A percentile compares a stretch with the other conserved stretches of the same genome.
Evolutionary conservation across 2,113 vertebrate genomes (phyloP).

Genomic region (Willisornis vidua): DNA sequence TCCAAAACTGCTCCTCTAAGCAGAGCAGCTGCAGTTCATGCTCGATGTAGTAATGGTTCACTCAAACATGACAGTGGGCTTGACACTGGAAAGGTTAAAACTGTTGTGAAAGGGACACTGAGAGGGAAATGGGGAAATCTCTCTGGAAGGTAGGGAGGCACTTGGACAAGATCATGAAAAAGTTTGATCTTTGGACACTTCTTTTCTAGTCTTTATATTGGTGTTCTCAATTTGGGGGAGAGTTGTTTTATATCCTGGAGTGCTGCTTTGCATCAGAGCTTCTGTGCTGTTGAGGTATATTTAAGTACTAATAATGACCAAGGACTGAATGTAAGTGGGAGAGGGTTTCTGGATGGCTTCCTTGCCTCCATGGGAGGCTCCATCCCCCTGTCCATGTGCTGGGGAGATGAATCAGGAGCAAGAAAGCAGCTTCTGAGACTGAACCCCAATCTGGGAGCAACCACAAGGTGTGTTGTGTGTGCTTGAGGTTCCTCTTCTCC

Average conservation of each 20-base stretch:
- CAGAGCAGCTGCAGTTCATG: neutral
- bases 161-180: neutral
- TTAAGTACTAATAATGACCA: neutral
- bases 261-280: neutral
- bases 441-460: rapidly evolving
- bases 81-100: neutral
- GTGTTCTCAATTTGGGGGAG: neutral
- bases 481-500: neutral
- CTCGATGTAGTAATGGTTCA: neutral
- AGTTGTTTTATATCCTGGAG: neutral
- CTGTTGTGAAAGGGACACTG: neutral
- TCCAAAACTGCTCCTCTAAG: neutral
- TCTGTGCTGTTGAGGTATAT: neutral
- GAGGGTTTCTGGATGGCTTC: neutral
- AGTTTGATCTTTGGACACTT: neutral
- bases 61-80: neutral
- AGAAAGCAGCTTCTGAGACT: neutral
- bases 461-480: too few species aligned
- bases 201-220: rapidly evolving
- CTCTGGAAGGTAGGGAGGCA: neutral
- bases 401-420: neutral
- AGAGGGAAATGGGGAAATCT: neutral
- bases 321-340: neutral
- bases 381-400: rapidly evolving
- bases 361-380: neutral